Conservation (phyloP, 2,113 vertebrate species). For the Callionymus lyra region DNA sequence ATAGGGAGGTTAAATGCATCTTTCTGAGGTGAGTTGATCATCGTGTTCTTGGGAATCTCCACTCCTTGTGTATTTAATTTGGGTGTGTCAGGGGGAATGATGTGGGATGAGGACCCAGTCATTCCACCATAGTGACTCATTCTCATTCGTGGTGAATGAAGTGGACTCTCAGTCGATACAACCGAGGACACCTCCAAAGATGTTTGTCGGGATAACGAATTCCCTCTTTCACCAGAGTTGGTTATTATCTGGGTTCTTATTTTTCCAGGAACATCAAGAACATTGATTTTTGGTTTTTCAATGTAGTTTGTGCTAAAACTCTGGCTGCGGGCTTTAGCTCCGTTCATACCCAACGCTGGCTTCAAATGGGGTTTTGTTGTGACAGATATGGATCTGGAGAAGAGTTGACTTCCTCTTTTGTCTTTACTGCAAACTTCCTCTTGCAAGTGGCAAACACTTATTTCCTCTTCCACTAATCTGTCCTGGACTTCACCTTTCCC, state of each 20-base stretch:
- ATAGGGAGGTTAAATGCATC: slow-evolving; percentile 33
- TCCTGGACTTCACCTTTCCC: slow-evolving; percentile 39
- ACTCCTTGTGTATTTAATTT: slow-evolving; percentile 45
- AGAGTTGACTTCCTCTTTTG: slow-evolving; percentile 67
- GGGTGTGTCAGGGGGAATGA: slow-evolving; percentile 53
- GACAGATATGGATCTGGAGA: slow-evolving; percentile 76
- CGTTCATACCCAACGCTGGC: slow-evolving; percentile 87
- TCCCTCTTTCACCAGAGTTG: slow-evolving; percentile 82
- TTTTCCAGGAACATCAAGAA: slow-evolving; percentile 66
- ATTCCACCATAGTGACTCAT: slow-evolving; percentile 62
- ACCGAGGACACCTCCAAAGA: slow-evolving; percentile 51
- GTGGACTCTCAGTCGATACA: slow-evolving; percentile 43
- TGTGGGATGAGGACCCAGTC: slow-evolving; percentile 56
- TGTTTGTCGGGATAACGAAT: slow-evolving; percentile 75
- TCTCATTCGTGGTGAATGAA: slow-evolving; percentile 37
- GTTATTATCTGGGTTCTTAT: slow-evolving; percentile 87
- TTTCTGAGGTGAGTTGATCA: slow-evolving; percentile 51
- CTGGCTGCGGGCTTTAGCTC: slow-evolving; percentile 88
- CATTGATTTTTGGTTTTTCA: slow-evolving; percentile 65
- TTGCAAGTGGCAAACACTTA: slow-evolving; percentile 23
- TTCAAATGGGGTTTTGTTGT: slow-evolving; percentile 76
- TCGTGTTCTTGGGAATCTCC: slow-evolving; percentile 39
- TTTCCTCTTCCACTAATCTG: slow-evolving; percentile 31
- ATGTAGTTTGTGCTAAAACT: slow-evolving; percentile 79
- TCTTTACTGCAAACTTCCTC: slow-evolving; percentile 38